phyloP scores from a whole-genome alignment of 2,888 invertebrate genomes.

The Syrphus vitripennis region DNA sequence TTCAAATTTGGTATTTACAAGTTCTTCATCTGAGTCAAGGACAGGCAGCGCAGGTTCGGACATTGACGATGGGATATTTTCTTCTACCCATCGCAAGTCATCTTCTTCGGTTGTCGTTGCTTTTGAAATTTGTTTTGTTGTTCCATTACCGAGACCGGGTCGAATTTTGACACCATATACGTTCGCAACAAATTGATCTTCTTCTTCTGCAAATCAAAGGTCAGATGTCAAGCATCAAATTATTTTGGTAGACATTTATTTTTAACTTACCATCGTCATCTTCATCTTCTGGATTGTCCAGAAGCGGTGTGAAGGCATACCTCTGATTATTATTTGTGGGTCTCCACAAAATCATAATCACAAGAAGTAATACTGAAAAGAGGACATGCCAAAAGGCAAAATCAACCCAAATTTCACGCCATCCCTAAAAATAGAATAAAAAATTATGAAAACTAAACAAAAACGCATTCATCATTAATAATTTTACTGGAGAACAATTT shows the following conservation, averaged over 20 bases:
- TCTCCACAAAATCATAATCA: constrained; percentile 97
- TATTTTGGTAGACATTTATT: not conserved
- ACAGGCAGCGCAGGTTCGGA: constrained; percentile 87
- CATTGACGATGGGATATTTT: constrained; percentile 92
- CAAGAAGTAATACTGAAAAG: constrained; percentile 92
- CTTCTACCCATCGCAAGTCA: constrained; percentile 95
- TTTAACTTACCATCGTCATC: constrained; percentile 84
- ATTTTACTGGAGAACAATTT: constrained; percentile 88
- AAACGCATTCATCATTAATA: not conserved
- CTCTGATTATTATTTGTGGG: constrained; percentile 98
- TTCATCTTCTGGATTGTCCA: constrained; percentile 91
- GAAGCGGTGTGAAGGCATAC: constrained; percentile 95
- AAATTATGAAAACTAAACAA: constrained; percentile 17
- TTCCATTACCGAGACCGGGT: constrained; percentile 81
- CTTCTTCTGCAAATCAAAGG: constrained; percentile 83
- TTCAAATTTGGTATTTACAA: constrained; percentile 92
- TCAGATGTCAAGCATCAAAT: not conserved
- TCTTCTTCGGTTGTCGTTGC: constrained; percentile 85
- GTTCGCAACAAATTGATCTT: constrained; percentile 92
- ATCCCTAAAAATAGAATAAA: constrained; percentile 83
- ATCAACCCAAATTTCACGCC: constrained; percentile 96
- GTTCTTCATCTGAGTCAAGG: constrained; percentile 91
- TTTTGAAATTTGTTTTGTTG: constrained; percentile 79
- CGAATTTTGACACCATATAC: constrained; percentile 92
- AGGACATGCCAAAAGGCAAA: constrained; percentile 97